Evolutionary conservation across 2,797 vertebrate genomes (phyloP).

Genomic region (Todus mexicanus): DNA sequence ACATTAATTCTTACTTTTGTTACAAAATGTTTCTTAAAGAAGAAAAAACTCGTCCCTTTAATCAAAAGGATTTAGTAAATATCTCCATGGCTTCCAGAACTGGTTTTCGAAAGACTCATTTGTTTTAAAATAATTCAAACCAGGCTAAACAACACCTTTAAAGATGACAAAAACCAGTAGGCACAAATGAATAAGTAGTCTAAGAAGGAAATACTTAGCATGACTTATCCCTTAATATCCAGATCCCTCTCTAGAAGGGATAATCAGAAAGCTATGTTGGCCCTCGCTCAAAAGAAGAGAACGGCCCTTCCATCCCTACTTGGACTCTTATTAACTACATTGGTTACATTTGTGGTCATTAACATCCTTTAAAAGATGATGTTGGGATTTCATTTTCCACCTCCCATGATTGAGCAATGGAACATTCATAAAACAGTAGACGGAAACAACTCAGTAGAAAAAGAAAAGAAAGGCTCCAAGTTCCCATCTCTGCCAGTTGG

Average conservation of each 20-base stretch:
- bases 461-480: conserved; percentile 52
- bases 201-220: conserved; percentile 46
- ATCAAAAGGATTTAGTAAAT: conserved; percentile 34
- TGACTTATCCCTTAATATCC: conserved; percentile 41
- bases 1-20: conserved; percentile 15
- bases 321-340: conserved; percentile 19
- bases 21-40: background rate
- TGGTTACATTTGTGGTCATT: conserved; percentile 42
- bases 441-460: conserved; percentile 13
- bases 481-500: conserved; percentile 38
- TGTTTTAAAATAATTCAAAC: conserved; percentile 45
- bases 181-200: conserved; percentile 9
- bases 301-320: background rate
- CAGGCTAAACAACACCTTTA: conserved; percentile 59
- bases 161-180: conserved; percentile 28
- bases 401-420: conserved; percentile 52
- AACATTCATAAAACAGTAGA: conserved; percentile 56
- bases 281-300: conserved; percentile 18
- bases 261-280: conserved; percentile 61
- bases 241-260: conserved; percentile 20
- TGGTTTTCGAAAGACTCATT: background rate
- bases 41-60: background rate
- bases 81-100: background rate
- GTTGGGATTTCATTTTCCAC: conserved; percentile 61
- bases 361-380: conserved; percentile 41